Evolutionary conservation across 2,797 vertebrate species (phyloP), one percentile per base, ranked within the genome.

Genomic region (Apogon hyalosoma): DNA sequence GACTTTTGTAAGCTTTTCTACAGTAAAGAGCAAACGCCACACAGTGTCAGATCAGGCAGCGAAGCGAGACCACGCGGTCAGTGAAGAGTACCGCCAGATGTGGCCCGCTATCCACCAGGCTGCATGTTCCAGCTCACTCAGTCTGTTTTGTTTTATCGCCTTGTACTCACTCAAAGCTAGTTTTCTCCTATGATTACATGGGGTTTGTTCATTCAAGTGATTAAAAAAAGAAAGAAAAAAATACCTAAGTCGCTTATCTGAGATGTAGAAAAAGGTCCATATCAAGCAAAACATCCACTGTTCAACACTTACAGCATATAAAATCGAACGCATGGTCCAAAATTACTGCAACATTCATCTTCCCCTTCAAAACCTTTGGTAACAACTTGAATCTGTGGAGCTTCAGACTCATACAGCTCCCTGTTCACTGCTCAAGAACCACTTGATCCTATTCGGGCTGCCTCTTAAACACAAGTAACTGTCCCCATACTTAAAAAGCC

Each of bases 311-410:
- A 75, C 70, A 66, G 81, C 69, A 63, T 31, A 7, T 71, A 80
- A 83, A 71, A 43, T 63, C 77, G 75, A 86, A 81, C 74, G 76
- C 65, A 21, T 55, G 75, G 61, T 55, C 77, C 82, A 85, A 77
- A 62, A 55, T 81, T 75, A 86, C 76, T 75, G 81, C 73, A 84
- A 94, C 92, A 94, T 92, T 94, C 86, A 92, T 89, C 73, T 88
- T 81, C 88, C 84, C 86, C 79, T 91, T 86, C 86, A 84, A 88
- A 90, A 86, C 90, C 92, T 94, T 95, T 95, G 94, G 94, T 93
- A 90, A 91, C 77, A 75, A 86, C 69, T 80, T 67, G 74, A 69
- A 80, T 61, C 59, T 66, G 69, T 3, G 49, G 70, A 75, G 71
- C 40, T 9, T 62, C 24, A 28, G 43, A 38, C 64, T 63, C 60